Evolutionary conservation across 2,113 vertebrate genomes (phyloP).

Genomic region (Hemicordylus capensis): DNA sequence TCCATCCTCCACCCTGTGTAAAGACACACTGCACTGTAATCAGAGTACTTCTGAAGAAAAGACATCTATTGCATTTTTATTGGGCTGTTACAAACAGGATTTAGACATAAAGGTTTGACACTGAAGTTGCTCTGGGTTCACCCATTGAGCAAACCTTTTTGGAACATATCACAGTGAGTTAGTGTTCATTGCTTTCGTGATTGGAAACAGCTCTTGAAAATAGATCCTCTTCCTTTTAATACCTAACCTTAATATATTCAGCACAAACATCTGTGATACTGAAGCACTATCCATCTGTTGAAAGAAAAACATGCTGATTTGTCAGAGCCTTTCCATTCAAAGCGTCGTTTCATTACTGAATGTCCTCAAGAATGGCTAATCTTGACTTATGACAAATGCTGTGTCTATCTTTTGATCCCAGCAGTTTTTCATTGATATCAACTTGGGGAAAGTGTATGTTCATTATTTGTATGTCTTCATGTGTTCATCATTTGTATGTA

Average conservation of each 20-base stretch:
- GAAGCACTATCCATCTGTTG: constrained; percentile 74
- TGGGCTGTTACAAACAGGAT: constrained; percentile 57
- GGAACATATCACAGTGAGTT: constrained; percentile 60
- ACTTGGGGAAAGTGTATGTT: neutral
- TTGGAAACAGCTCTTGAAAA: constrained; percentile 65
- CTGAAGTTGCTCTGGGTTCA: constrained; percentile 55
- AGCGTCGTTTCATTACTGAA: constrained; percentile 59
- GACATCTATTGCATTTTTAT: neutral
- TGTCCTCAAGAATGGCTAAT: constrained; percentile 58
- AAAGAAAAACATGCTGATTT: constrained; percentile 69
- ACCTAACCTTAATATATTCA: constrained; percentile 75
- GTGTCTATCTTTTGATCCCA: neutral
- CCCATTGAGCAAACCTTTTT: constrained; percentile 66
- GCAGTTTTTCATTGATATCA: constrained; percentile 7
- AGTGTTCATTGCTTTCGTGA: constrained; percentile 62
- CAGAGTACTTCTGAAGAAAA: constrained; percentile 20
- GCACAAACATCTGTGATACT: constrained; percentile 63
- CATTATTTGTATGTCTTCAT: too few species aligned
- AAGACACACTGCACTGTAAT: neutral
- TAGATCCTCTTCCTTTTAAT: constrained; percentile 77
- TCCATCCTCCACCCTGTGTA: neutral
- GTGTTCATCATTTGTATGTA: neutral
- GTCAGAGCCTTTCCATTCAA: constrained; percentile 57
- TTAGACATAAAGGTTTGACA: constrained; percentile 63
- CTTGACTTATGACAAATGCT: neutral